A percentile compares a stretch with the other conserved stretches of the same genome.
These are phyloP conservation scores for Lepidocyrtoides sp. DNA, from an alignment of 2,888 invertebrate genomes.

Conservation along the genomic window DNA sequence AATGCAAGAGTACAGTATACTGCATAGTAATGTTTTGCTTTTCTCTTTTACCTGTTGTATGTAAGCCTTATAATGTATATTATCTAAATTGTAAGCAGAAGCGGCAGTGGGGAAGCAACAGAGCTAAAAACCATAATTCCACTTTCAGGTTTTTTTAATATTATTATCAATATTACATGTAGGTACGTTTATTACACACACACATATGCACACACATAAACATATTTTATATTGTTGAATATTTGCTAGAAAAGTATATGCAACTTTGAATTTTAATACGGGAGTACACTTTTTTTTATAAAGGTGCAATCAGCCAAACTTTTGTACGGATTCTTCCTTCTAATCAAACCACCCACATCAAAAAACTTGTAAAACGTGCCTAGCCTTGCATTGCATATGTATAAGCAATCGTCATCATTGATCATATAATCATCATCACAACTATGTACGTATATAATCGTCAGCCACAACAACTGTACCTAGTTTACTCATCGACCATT, in stretches of 20 bases:
- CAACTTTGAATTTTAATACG: no score
- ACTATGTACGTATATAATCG: no score
- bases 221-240: background rate
- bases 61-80: no score
- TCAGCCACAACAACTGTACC: no score
- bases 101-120: background rate
- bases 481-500: background rate
- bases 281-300: no score
- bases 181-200: no score
- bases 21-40: no score
- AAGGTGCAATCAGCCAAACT: background rate
- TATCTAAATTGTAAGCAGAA: no score
- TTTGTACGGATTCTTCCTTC: background rate
- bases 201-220: background rate
- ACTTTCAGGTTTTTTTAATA: background rate
- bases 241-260: background rate
- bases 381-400: background rate
- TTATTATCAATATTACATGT: no score
- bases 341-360: slow-evolving; percentile 2
- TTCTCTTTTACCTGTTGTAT: no score
- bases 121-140: background rate
- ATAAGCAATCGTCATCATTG: background rate
- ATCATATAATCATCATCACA: no score
- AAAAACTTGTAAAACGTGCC: slow-evolving; percentile 1
- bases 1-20: no score